A percentile compares a stretch with the other conserved stretches of the same genome.
Evolutionary conservation across 2,797 vertebrate species (phyloP).

Genomic region (Melanogrammus aeglefinus): DNA sequence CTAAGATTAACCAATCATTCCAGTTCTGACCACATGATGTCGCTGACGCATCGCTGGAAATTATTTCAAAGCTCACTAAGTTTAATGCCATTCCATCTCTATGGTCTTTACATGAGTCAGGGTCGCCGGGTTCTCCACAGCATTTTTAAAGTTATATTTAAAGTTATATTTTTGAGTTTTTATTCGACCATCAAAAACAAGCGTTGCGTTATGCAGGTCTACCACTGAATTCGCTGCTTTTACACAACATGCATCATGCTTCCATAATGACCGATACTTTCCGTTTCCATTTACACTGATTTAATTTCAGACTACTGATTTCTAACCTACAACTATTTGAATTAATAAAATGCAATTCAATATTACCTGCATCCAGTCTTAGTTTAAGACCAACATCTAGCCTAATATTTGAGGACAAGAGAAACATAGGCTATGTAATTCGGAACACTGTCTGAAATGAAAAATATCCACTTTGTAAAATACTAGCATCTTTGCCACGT

Average conservation of each 20-base stretch:
- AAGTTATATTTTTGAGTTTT: background rate
- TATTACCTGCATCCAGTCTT: background rate
- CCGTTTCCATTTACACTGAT: background rate
- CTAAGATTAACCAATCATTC: constrained; percentile 34
- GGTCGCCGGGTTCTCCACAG: background rate
- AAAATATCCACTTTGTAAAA: background rate
- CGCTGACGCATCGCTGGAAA: constrained; percentile 46
- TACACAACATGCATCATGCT: background rate
- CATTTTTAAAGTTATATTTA: background rate
- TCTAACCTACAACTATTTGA: background rate
- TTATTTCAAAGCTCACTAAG: background rate
- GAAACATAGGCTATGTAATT: background rate
- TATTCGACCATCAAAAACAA: background rate
- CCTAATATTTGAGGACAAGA: background rate
- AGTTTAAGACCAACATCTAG: background rate
- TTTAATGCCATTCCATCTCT: constrained; percentile 11
- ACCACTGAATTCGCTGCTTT: background rate
- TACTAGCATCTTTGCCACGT: background rate
- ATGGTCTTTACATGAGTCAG: constrained; percentile 7
- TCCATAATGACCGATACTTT: background rate
- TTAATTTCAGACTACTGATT: background rate
- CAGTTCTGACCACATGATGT: constrained; percentile 60
- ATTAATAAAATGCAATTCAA: background rate
- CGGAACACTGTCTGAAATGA: background rate
- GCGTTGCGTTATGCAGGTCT: background rate